phyloP scores from a whole-genome alignment of 2,113 vertebrate species.

The Panurus biarmicus region DNA sequence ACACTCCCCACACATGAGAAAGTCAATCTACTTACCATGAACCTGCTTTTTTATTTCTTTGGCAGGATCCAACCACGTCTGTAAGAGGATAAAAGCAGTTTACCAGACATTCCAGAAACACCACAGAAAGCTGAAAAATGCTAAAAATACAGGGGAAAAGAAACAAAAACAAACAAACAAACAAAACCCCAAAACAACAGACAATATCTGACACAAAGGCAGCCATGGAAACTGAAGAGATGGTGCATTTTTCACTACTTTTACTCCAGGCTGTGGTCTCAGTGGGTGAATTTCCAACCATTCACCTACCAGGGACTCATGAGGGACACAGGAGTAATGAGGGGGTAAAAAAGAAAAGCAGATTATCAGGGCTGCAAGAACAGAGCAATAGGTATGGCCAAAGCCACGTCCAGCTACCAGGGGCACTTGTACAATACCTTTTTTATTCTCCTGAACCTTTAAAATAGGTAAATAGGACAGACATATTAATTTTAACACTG shows the following conservation, averaged over 20 bases:
- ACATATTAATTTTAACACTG: background rate
- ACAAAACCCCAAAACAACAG: no score
- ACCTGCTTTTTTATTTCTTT: slow-evolving; percentile 94
- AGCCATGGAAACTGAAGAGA: background rate
- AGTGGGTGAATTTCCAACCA: background rate
- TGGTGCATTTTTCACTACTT: background rate
- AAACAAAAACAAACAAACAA: no score
- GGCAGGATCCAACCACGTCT: slow-evolving; percentile 92
- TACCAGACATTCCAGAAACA: slow-evolving; percentile 24
- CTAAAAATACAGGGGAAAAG: background rate
- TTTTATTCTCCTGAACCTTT: background rate
- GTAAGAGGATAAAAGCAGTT: slow-evolving; percentile 59
- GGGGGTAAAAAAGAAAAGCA: rapidly evolving
- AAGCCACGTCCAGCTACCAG: background rate
- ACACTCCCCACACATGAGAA: background rate
- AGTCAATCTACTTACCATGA: slow-evolving; percentile 75
- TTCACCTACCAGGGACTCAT: background rate
- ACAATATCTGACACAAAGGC: background rate
- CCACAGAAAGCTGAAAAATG: background rate
- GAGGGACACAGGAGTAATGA: background rate
- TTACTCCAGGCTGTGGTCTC: background rate
- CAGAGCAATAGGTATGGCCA: rapidly evolving
- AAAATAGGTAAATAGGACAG: background rate
- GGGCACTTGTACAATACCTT: background rate
- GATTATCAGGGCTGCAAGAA: background rate